Conservation (phyloP, 2,113 vertebrate species). For the Nyctibius bracteatus region DNA sequence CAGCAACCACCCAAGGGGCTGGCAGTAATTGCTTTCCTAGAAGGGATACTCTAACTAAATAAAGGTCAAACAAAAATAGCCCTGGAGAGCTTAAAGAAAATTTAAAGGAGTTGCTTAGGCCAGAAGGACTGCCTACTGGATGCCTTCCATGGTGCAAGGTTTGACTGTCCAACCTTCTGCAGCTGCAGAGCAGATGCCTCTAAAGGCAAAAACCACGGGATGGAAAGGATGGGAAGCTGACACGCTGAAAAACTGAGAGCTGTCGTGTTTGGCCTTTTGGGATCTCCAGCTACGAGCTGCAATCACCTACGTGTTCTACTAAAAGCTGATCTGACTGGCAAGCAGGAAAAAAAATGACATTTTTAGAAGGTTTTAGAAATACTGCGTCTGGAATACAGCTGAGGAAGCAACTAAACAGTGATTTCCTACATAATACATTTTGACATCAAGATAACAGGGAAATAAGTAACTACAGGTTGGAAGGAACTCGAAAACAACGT, state of each 20-base stretch:
- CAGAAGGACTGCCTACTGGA: neutral
- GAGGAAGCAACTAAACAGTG: neutral
- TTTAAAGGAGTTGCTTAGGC: neutral
- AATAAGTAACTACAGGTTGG: neutral
- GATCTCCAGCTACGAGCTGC: neutral
- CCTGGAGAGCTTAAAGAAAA: neutral
- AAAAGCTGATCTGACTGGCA: neutral
- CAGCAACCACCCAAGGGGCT: neutral
- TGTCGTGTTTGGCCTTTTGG: neutral
- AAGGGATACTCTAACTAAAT: neutral
- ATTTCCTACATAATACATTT: neutral
- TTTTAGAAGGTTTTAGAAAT: neutral
- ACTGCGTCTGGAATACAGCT: neutral
- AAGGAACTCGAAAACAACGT: neutral
- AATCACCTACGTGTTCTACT: neutral
- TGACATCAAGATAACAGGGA: neutral
- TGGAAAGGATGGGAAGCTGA: neutral
- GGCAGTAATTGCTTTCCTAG: conserved; percentile 13
- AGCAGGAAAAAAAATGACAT: neutral
- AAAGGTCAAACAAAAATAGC: neutral
- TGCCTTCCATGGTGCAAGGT: neutral
- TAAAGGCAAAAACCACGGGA: neutral
- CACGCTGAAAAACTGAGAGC: neutral
- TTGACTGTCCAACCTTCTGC: neutral
- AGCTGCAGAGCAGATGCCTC: neutral